Conservation (phyloP, 2,888 invertebrate species). For the Erannis defoliaria region DNA sequence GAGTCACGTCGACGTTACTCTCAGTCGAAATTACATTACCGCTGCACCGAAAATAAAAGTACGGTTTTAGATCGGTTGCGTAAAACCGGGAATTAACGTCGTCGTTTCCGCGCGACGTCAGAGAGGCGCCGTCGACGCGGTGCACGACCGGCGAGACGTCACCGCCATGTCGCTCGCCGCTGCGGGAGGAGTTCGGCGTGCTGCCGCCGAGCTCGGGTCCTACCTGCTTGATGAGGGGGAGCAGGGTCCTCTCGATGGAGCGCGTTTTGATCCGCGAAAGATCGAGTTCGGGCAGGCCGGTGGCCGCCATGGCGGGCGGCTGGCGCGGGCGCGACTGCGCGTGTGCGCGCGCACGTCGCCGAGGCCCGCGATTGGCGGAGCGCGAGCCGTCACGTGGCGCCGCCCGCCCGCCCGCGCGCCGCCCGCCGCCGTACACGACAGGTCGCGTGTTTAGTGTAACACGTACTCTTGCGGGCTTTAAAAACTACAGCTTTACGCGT, state of each 20-base stretch:
- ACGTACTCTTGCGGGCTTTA: slow-evolving; percentile 68
- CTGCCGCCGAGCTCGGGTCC: slow-evolving; percentile 58
- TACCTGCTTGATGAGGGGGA: slow-evolving; percentile 98
- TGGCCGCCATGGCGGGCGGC: slow-evolving; percentile 88
- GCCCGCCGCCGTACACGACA: slow-evolving; percentile 58
- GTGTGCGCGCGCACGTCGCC: slow-evolving; percentile 72
- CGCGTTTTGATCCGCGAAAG: slow-evolving; percentile 95
- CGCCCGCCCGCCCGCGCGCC: slow-evolving; percentile 46
- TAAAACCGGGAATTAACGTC: slow-evolving; percentile 70
- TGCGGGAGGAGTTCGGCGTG: slow-evolving; percentile 37
- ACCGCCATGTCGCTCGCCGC: slow-evolving; percentile 43
- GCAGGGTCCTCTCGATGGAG: slow-evolving; percentile 97
- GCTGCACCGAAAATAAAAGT: slow-evolving; percentile 73
- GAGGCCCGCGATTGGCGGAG: slow-evolving; percentile 64
- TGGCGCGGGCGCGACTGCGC: slow-evolving; percentile 83
- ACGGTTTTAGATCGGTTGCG: slow-evolving; percentile 71
- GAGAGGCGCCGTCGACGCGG: slow-evolving; percentile 60
- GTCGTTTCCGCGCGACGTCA: slow-evolving; percentile 70
- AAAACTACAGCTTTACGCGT: slow-evolving; percentile 72
- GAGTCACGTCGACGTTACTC: slow-evolving; percentile 65
- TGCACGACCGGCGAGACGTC: slow-evolving; percentile 55
- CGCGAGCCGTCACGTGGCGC: slow-evolving; percentile 63
- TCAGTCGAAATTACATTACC: slow-evolving; percentile 66
- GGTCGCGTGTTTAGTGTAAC: slow-evolving; percentile 64
- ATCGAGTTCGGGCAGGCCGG: slow-evolving; percentile 86